Evolutionary conservation across 1,140 invertebrate species (phyloP).

Genomic region (Asobara japonica): DNA sequence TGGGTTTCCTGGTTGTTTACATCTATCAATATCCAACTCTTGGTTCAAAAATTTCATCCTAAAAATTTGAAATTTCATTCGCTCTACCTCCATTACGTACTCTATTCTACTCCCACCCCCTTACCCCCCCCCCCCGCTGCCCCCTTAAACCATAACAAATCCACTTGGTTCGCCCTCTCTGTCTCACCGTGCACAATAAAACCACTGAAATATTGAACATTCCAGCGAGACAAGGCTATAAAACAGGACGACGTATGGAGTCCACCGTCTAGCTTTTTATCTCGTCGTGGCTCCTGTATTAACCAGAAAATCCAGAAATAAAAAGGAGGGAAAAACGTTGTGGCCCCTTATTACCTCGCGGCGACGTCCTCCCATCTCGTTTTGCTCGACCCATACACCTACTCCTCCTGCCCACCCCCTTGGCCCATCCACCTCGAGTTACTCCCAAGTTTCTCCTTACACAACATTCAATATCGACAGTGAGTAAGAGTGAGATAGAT

Average conservation of each 20-base stretch:
- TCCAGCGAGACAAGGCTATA: constrained; percentile 30
- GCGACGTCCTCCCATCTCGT: constrained; percentile 6
- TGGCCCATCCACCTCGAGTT: not conserved
- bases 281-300: constrained; percentile 15
- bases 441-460: constrained; percentile 16
- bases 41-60: not conserved
- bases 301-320: constrained; percentile 13
- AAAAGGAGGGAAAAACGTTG: not conserved
- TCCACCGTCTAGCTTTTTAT: constrained; percentile 13
- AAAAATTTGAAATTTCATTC: constrained; percentile 1
- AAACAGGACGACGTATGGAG: constrained; percentile 10
- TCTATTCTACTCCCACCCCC: not conserved
- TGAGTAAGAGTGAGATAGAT: no score
- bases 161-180: not conserved
- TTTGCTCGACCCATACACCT: not conserved
- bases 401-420: not conserved
- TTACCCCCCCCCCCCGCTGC: no score
- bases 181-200: constrained; percentile 12
- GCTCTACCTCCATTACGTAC: not conserved
- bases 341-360: constrained; percentile 11
- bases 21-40: not conserved
- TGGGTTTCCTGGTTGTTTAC: not conserved
- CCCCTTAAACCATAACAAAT: not conserved
- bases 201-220: constrained; percentile 38
- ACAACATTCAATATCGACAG: constrained; percentile 48